Percentiles rank a stretch among this genome's conserved stretches.
Evolutionary conservation across 92 coral and sea anemone species (phyloP).

Genomic region (Porites cylindrica): DNA sequence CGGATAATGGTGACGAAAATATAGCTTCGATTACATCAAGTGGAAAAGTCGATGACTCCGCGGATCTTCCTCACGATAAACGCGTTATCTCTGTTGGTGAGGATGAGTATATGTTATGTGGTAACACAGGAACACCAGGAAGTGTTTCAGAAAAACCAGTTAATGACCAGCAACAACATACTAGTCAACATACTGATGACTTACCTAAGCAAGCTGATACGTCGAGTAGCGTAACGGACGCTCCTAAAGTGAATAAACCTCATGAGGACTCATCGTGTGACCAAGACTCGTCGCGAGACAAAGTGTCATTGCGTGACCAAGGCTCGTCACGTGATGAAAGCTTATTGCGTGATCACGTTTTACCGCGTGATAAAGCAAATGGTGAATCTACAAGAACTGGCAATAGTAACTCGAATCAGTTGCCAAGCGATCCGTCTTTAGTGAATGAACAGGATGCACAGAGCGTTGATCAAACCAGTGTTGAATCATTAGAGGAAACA

Average conservation of each 20-base stretch:
- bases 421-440: slow-evolving; percentile 2
- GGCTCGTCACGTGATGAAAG: not conserved
- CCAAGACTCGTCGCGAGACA: not conserved
- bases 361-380: not conserved
- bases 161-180: not conserved
- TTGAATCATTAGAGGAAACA: not conserved
- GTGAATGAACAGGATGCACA: not conserved
- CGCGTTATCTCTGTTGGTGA: slow-evolving; percentile 45
- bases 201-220: slow-evolving; percentile 19
- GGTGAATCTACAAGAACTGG: slow-evolving; percentile 9
- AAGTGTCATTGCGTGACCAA: not conserved
- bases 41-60: not conserved
- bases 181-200: slow-evolving; percentile 5
- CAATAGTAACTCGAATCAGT: slow-evolving; percentile 6
- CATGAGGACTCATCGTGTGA: not conserved
- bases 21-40: not conserved
- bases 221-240: not conserved
- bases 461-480: not conserved
- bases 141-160: slow-evolving; percentile 37
- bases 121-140: slow-evolving; percentile 40
- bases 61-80: not conserved
- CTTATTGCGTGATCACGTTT: not conserved
- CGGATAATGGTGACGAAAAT: not conserved
- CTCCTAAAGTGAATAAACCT: not conserved
- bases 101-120: slow-evolving; percentile 49